phyloP scores from a whole-genome alignment of 1,140 invertebrate genomes.

The Ephestia elutella region DNA sequence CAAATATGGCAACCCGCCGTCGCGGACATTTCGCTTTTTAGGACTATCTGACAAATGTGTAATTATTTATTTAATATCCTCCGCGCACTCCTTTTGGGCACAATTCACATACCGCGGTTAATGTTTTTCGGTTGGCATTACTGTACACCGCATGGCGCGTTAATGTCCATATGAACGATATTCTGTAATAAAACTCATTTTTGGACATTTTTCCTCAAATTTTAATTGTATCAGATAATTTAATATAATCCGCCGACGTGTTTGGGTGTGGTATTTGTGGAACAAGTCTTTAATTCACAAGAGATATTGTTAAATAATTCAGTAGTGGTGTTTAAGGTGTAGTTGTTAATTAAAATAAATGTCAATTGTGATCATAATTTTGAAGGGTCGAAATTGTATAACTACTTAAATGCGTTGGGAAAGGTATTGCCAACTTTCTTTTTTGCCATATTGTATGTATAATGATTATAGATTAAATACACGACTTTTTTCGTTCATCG shows the following conservation, averaged over 20 bases:
- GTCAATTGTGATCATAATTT: no score
- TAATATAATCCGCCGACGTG: background rate
- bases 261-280: no score
- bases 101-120: constrained; percentile 50
- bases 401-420: no score
- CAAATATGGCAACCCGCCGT: constrained; percentile 55
- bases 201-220: background rate
- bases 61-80: constrained; percentile 72
- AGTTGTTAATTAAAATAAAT: no score
- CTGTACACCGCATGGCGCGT: background rate
- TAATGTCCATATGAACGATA: background rate
- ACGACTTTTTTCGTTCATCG: no score
- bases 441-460: no score
- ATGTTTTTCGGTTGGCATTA: constrained; percentile 37
- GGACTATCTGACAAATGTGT: constrained; percentile 69
- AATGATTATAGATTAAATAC: no score
- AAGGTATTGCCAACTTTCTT: no score
- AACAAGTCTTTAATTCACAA: no score
- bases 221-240: background rate
- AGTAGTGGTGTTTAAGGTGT: no score
- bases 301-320: no score
- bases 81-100: constrained; percentile 49
- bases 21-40: constrained; percentile 59
- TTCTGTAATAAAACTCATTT: background rate
- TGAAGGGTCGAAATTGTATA: no score